Conservation (phyloP, 2,888 invertebrate species). For the Limulus polyphemus region DNA sequence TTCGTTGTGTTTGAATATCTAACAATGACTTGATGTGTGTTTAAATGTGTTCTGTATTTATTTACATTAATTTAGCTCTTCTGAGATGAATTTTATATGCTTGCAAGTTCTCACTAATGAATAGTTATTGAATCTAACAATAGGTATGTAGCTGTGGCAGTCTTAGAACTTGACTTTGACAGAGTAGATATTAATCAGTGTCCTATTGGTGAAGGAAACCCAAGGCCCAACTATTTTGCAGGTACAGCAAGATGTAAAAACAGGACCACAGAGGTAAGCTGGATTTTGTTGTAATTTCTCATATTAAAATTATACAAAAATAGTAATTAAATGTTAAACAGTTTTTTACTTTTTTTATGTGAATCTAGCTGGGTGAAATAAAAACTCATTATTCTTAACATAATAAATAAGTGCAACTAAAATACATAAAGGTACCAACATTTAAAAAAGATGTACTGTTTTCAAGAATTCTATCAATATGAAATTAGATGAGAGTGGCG, state of each 20-base stretch:
- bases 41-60: no score
- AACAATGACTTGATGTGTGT: slow-evolving; percentile 17
- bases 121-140: no score
- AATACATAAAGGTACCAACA: no score
- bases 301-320: neutral
- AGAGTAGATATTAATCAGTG: slow-evolving; percentile 96
- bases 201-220: slow-evolving; percentile 75
- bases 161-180: slow-evolving; percentile 91
- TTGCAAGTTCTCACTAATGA: no score
- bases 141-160: slow-evolving; percentile 80
- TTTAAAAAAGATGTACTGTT: no score
- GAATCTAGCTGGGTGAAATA: no score
- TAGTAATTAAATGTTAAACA: neutral
- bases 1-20: slow-evolving; percentile 18
- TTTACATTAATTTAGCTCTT: no score
- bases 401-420: no score
- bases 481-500: no score
- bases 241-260: slow-evolving; percentile 82
- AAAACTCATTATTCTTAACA: no score
- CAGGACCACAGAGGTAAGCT: slow-evolving; percentile 69
- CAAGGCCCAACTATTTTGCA: slow-evolving; percentile 71
- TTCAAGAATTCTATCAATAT: no score
- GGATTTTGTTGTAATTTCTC: neutral
- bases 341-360: neutral
- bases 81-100: no score